These are phyloP conservation scores for Sandelia bainsii DNA, from an alignment of 2,797 vertebrate species.

Conservation along the genomic window DNA sequence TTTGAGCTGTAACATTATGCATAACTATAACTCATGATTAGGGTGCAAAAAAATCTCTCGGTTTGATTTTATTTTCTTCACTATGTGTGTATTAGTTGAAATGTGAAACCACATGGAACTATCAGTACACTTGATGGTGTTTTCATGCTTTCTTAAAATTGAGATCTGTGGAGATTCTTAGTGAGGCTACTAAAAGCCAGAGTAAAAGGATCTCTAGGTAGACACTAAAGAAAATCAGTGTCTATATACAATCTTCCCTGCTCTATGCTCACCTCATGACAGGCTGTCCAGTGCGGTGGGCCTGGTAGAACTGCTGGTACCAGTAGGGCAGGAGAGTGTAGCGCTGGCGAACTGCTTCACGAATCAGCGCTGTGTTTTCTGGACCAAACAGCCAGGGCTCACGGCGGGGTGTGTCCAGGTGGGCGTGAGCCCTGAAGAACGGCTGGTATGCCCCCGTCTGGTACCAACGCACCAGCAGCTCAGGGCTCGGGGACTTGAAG, in stretches of 20 bases:
- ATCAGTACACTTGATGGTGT: neutral
- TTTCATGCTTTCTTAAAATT: neutral
- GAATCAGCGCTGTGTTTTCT: slow-evolving; percentile 86
- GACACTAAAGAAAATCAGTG: too few species aligned
- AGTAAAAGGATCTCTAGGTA: too few species aligned
- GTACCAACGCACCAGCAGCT: slow-evolving; percentile 95
- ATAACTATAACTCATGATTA: too few species aligned
- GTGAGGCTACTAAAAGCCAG: too few species aligned
- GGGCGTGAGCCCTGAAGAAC: slow-evolving; percentile 93
- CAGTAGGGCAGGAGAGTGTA: slow-evolving; percentile 92
- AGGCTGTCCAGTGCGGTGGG: slow-evolving; percentile 86
- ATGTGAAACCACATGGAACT: neutral
- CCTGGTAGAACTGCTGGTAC: slow-evolving; percentile 91
- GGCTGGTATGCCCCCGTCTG: slow-evolving; percentile 94
- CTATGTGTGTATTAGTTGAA: neutral
- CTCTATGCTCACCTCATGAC: slow-evolving; percentile 87
- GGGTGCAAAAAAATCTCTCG: too few species aligned
- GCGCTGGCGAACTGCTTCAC: slow-evolving; percentile 87
- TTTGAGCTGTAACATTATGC: neutral
- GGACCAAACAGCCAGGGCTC: slow-evolving; percentile 94
- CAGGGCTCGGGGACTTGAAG: slow-evolving; percentile 90
- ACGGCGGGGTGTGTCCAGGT: slow-evolving; percentile 92
- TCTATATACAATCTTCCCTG: neutral
- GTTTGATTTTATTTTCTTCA: too few species aligned
- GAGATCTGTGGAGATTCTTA: neutral